A percentile compares a stretch with the other conserved stretches of the same genome.
phyloP scores from a whole-genome alignment of 2,797 vertebrate genomes.

The Anguilla pacifica region DNA sequence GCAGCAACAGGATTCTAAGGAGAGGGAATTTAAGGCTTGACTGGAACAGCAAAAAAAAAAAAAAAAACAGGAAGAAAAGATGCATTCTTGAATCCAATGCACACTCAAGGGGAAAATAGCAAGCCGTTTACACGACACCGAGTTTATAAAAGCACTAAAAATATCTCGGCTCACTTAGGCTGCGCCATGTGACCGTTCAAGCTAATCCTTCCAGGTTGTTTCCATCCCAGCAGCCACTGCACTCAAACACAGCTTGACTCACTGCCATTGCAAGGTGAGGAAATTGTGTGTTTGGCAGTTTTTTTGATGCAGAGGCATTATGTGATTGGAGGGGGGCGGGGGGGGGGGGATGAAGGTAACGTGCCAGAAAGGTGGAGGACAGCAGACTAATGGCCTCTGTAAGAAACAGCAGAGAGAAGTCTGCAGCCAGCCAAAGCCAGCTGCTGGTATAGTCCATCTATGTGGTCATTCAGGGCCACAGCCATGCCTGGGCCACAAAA shows the following conservation, averaged over 20 bases:
- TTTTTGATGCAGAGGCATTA: not conserved
- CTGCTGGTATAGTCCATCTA: too few relatives aligned
- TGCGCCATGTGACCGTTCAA: not conserved
- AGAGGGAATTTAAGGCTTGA: not conserved
- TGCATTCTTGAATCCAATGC: not conserved
- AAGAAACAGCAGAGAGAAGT: not conserved
- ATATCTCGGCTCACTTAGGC: not conserved
- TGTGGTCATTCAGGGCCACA: too few relatives aligned
- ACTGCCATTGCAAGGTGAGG: not conserved
- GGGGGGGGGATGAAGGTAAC: not conserved
- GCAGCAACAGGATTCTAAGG: not conserved
- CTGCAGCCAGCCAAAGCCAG: too few relatives aligned
- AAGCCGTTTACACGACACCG: not conserved
- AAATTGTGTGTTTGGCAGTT: not conserved
- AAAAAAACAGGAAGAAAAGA: not conserved
- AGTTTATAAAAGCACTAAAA: not conserved
- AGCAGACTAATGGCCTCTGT: not conserved
- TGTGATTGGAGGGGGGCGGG: not conserved
- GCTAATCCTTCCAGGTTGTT: not conserved
- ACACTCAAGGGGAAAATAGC: not conserved
- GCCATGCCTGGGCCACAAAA: too few relatives aligned
- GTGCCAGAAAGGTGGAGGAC: not conserved
- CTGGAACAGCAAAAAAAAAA: not conserved
- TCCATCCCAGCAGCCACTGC: not conserved
- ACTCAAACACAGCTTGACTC: not conserved